phyloP scores from a whole-genome alignment of 2,113 vertebrate species.

The Terrapene triunguis region DNA sequence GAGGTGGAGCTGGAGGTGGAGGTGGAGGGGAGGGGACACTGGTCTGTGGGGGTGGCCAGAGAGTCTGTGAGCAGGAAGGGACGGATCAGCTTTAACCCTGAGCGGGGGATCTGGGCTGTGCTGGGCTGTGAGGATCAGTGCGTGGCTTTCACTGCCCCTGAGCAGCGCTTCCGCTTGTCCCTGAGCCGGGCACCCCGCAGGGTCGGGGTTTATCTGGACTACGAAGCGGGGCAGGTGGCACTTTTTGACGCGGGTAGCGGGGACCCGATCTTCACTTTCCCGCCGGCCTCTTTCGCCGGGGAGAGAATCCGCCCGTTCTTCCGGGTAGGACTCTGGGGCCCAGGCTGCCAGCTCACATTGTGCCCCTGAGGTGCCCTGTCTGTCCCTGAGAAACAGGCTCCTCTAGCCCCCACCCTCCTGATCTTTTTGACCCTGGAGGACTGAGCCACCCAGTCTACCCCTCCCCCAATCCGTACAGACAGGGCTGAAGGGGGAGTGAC shows the following conservation, averaged over 20 bases:
- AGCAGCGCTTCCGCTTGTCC: background rate
- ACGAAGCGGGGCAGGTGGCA: background rate
- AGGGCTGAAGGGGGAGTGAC: no score
- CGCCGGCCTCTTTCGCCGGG: no score
- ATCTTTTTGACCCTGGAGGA: no score
- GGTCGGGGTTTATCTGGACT: background rate
- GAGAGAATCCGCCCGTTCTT: no score
- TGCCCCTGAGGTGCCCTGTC: no score
- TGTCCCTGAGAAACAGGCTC: no score
- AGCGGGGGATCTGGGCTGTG: background rate
- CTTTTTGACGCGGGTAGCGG: slow-evolving; percentile 10
- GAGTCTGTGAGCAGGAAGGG: background rate
- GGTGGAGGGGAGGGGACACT: background rate
- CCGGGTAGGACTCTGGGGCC: no score
- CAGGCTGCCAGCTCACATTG: no score
- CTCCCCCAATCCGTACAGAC: no score
- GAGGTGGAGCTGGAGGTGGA: background rate
- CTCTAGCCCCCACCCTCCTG: no score
- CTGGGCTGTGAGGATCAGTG: background rate
- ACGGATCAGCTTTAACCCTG: rapidly evolving
- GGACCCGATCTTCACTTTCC: background rate
- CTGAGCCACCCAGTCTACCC: no score
- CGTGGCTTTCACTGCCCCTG: background rate
- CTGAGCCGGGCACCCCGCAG: no score
- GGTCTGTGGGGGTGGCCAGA: background rate